These are phyloP conservation scores for Eulemur coronatus DNA, from an alignment of 2,797 vertebrate genomes.

Conservation along the genomic window DNA sequence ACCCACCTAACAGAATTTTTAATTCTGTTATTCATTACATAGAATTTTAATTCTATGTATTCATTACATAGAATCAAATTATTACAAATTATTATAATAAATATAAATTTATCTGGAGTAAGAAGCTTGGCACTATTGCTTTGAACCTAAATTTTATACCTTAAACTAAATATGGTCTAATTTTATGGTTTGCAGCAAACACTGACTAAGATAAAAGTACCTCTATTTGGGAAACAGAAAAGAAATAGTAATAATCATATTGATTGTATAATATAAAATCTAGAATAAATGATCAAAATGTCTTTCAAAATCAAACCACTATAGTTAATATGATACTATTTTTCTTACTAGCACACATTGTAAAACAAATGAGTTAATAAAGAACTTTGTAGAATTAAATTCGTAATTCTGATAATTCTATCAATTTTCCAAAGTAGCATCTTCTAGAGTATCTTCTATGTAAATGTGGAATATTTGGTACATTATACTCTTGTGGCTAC, in stretches of 20 bases:
- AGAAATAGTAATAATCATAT: background rate
- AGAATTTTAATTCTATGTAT: background rate
- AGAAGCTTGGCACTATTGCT: background rate
- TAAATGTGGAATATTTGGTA: slow-evolving; percentile 34
- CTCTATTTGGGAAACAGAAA: background rate
- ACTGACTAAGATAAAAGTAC: background rate
- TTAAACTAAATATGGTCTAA: background rate
- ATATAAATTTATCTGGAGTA: background rate
- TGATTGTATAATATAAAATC: background rate
- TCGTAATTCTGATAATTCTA: background rate
- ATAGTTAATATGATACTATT: background rate
- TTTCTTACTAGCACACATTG: background rate
- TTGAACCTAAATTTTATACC: background rate
- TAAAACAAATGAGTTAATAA: background rate
- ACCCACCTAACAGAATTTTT: background rate
- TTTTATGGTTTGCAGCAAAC: background rate
- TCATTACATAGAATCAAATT: background rate
- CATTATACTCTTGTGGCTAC: background rate
- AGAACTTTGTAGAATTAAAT: background rate
- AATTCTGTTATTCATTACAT: background rate
- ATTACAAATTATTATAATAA: background rate
- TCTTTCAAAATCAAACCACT: background rate
- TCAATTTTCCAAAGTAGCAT: background rate
- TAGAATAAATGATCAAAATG: background rate
- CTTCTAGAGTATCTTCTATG: background rate